Evolutionary conservation across 2,113 vertebrate species (phyloP).

Genomic region (Labeo catla): DNA sequence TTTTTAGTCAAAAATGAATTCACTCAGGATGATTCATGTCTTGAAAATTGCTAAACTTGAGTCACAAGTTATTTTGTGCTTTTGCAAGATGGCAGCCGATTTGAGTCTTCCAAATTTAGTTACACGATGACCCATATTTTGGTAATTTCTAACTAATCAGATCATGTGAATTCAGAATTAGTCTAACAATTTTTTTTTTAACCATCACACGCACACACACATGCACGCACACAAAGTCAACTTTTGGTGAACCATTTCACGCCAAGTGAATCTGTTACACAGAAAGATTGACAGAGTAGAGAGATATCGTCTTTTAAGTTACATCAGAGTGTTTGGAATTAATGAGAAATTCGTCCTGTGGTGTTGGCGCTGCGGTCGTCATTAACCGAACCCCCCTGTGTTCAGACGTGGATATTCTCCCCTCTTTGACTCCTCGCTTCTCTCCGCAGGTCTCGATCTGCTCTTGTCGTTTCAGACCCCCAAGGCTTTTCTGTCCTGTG

Average conservation of each 20-base stretch:
- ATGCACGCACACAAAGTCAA: background rate
- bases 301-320: conserved; percentile 7
- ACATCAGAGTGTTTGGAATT: conserved; percentile 23
- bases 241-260: background rate
- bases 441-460: conserved; percentile 13
- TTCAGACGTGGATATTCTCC: conserved; percentile 31
- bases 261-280: background rate
- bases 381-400: conserved; percentile 32
- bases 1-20: conserved; percentile 22
- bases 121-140: background rate
- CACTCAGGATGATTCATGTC: conserved; percentile 13
- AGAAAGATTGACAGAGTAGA: background rate
- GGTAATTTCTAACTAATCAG: background rate
- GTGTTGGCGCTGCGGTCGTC: conserved; percentile 3
- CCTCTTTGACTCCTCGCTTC: conserved; percentile 25
- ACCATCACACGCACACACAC: background rate
- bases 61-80: background rate
- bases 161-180: background rate
- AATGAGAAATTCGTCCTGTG: conserved; percentile 25
- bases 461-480: conserved; percentile 49
- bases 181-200: background rate
- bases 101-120: background rate
- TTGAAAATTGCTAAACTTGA: conserved; percentile 21
- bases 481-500: conserved; percentile 44
- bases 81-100: background rate